phyloP scores from a whole-genome alignment of 2,888 invertebrate genomes.

The Limnephilus rhombicus region DNA sequence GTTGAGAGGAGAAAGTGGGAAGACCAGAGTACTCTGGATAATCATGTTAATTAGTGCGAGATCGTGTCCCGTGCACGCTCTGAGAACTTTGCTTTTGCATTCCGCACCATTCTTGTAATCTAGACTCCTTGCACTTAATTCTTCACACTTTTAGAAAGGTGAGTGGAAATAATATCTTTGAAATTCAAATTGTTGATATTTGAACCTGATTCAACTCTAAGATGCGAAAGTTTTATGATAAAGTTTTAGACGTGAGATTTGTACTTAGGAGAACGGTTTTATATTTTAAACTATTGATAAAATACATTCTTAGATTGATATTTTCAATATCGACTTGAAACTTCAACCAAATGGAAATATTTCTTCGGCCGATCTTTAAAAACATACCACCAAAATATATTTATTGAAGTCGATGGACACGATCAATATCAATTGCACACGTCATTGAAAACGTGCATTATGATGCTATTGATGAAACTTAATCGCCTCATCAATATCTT shows the following conservation, averaged over 20 bases:
- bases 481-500: too few species aligned
- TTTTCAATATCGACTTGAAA: background rate
- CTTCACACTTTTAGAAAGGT: background rate
- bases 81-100: conserved; percentile 18
- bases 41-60: conserved; percentile 48
- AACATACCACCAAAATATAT: too few species aligned
- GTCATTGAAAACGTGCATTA: too few species aligned
- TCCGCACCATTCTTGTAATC: background rate
- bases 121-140: background rate
- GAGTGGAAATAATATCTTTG: background rate
- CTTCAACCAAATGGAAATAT: background rate
- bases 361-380: background rate
- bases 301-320: background rate
- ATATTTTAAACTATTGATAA: background rate
- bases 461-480: too few species aligned
- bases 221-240: too few species aligned
- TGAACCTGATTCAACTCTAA: background rate
- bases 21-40: background rate
- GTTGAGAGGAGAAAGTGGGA: background rate
- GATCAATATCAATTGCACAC: too few species aligned
- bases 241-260: background rate
- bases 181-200: background rate
- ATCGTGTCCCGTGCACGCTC: conserved; percentile 31
- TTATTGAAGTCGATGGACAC: too few species aligned
- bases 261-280: background rate